phyloP scores from a whole-genome alignment of 1,140 invertebrate species.

The Venustaconcha ellipsiformis region DNA sequence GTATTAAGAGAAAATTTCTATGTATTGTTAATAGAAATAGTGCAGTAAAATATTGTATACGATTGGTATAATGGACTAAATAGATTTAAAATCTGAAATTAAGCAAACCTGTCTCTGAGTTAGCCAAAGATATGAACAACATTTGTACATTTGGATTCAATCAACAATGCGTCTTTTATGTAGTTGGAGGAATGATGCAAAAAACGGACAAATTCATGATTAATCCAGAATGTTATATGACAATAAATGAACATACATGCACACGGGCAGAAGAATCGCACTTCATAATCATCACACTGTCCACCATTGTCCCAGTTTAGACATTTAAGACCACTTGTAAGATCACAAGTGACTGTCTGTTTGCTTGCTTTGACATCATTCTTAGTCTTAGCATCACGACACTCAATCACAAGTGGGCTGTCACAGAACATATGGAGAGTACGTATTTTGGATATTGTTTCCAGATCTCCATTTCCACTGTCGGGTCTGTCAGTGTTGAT shows the following conservation, averaged over 20 bases:
- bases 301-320: constrained; percentile 54
- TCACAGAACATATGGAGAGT: constrained; percentile 38
- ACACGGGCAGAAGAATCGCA: constrained; percentile 76
- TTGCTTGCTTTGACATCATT: constrained; percentile 20
- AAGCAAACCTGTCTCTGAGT: no score
- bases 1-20: no score
- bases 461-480: constrained; percentile 45
- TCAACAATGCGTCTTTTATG: no score
- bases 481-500: constrained; percentile 47
- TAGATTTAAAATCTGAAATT: no score
- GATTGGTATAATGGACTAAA: no score
- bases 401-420: constrained; percentile 52
- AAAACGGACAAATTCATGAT: no score
- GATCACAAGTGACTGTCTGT: constrained; percentile 59
- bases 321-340: constrained; percentile 63
- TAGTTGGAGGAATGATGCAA: no score
- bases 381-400: constrained; percentile 36
- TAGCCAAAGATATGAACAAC: no score
- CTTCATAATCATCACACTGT: constrained; percentile 77
- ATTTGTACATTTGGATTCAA: no score
- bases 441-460: constrained; percentile 33
- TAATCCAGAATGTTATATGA: no score
- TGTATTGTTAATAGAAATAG: no score
- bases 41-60: no score
- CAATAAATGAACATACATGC: constrained; percentile 10